phyloP scores from a whole-genome alignment of 2,113 vertebrate species.

The Oncorhynchus nerka region DNA sequence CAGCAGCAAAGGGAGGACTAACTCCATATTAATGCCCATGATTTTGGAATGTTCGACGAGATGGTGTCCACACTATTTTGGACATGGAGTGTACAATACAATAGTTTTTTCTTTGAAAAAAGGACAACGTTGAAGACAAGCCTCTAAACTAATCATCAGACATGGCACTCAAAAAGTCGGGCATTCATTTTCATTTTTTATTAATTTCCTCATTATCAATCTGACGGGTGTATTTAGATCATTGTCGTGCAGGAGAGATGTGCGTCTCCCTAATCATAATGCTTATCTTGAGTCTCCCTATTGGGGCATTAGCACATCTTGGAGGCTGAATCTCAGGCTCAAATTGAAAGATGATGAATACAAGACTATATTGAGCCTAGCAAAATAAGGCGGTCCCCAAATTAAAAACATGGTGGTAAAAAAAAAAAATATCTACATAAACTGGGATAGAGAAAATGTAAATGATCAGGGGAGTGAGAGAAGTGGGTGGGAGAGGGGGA shows the following conservation, averaged over 20 bases:
- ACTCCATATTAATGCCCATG: too few relatives aligned
- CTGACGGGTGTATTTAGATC: constrained; percentile 33
- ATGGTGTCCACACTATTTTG: too few relatives aligned
- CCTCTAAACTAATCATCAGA: constrained; percentile 44
- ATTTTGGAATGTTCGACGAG: too few relatives aligned
- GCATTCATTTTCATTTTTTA: constrained; percentile 20
- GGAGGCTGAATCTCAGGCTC: constrained; percentile 50
- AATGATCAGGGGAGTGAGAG: constrained; percentile 8
- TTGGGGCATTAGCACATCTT: constrained; percentile 59
- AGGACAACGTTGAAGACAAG: neutral
- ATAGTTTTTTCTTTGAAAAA: neutral
- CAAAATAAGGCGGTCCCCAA: constrained; percentile 36
- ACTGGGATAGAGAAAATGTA: constrained; percentile 22
- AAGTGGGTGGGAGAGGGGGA: constrained; percentile 13
- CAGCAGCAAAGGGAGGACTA: too few relatives aligned
- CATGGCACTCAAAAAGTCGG: constrained; percentile 8
- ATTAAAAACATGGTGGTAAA: constrained; percentile 42
- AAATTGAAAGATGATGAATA: constrained; percentile 72
- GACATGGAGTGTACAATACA: too few relatives aligned
- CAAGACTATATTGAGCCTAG: constrained; percentile 32
- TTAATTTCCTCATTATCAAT: constrained; percentile 59
- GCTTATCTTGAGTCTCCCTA: constrained; percentile 60
- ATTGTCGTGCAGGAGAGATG: constrained; percentile 20
- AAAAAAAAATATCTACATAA: constrained; percentile 11
- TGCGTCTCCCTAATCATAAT: constrained; percentile 65